phyloP scores from a whole-genome alignment of 1,140 invertebrate genomes.

The Aphis craccivora region DNA sequence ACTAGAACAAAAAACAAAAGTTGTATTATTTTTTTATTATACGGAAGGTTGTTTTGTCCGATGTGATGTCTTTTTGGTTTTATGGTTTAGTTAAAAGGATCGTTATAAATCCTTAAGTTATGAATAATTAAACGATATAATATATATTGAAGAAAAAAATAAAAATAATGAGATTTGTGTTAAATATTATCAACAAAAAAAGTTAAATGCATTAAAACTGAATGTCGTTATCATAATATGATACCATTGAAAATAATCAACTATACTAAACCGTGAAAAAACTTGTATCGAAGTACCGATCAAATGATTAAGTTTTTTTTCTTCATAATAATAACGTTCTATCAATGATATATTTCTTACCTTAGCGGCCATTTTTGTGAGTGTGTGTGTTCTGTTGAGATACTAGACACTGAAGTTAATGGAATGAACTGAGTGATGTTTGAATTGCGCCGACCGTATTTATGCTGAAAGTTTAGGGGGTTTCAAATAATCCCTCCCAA shows the following conservation, averaged over 20 bases:
- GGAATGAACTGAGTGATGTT: conserved; percentile 28
- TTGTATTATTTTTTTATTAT: not conserved
- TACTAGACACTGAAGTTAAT: conserved; percentile 24
- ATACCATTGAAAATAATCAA: not conserved
- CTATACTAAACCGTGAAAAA: not conserved
- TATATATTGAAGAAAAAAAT: not conserved
- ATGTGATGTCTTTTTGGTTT: too few relatives aligned
- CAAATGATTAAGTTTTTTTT: not conserved
- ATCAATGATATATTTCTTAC: not conserved
- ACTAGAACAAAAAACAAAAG: not conserved
- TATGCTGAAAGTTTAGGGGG: conserved; percentile 34
- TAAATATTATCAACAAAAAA: too few relatives aligned
- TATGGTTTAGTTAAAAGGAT: too few relatives aligned
- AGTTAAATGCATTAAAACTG: not conserved
- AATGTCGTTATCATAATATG: not conserved
- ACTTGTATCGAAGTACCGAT: not conserved
- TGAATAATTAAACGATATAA: not conserved
- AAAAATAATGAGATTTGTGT: too few relatives aligned
- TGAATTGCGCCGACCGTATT: not conserved
- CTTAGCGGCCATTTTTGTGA: conserved; percentile 36
- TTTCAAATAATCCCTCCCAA: not conserved
- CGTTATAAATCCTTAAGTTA: too few relatives aligned
- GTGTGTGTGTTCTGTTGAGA: not conserved
- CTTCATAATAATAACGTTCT: not conserved
- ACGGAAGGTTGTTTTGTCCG: not conserved